phyloP scores from a whole-genome alignment of 2,888 invertebrate species.

The Brenthis ino region DNA sequence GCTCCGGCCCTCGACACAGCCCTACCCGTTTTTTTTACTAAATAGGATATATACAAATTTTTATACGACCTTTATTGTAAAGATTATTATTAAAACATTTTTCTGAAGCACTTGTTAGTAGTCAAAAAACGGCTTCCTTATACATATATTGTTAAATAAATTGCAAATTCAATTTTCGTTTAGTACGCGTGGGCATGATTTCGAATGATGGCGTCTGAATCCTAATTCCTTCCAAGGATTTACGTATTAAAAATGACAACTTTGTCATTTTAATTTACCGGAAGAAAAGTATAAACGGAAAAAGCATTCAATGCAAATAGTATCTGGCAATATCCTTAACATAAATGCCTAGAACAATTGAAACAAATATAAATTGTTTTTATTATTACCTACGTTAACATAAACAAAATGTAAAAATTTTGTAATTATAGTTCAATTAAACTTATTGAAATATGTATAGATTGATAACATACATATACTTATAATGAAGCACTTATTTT shows the following conservation, averaged over 20 bases:
- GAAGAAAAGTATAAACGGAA: slow-evolving; percentile 25
- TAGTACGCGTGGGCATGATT: slow-evolving; percentile 23
- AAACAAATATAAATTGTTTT: too few relatives aligned
- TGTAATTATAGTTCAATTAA: too few relatives aligned
- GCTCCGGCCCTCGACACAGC: too few relatives aligned
- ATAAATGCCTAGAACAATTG: too few relatives aligned
- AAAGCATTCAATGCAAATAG: slow-evolving; percentile 20
- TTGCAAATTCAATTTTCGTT: slow-evolving; percentile 20
- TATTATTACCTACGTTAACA: too few relatives aligned
- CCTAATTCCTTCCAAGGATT: slow-evolving; percentile 35
- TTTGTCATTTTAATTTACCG: slow-evolving; percentile 30
- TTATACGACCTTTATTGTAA: neutral
- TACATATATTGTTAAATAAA: neutral
- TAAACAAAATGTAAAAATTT: too few relatives aligned
- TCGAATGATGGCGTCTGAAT: slow-evolving; percentile 27
- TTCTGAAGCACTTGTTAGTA: neutral
- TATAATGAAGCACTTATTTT: too few relatives aligned
- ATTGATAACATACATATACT: too few relatives aligned
- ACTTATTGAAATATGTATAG: too few relatives aligned
- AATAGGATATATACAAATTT: neutral
- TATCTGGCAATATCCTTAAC: too few relatives aligned
- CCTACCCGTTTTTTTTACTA: too few relatives aligned
- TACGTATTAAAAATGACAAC: slow-evolving; percentile 26
- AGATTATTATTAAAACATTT: neutral
- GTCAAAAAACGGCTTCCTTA: slow-evolving; percentile 6